phyloP scores from a whole-genome alignment of 2,888 invertebrate genomes.

The Sphecodes monilicornis region DNA sequence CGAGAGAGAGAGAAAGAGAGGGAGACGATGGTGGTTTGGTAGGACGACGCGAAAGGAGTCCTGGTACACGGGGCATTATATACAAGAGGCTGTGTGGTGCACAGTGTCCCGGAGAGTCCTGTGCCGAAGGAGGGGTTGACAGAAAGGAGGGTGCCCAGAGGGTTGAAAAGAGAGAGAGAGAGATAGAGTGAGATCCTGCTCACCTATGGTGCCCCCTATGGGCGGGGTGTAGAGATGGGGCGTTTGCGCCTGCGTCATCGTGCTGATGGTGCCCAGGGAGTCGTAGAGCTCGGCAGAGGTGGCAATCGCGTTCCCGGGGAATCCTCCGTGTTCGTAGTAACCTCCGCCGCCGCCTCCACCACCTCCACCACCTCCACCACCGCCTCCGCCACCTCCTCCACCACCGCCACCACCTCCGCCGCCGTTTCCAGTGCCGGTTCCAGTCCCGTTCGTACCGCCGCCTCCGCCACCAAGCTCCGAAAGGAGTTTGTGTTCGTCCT shows the following conservation, averaged over 20 bases:
- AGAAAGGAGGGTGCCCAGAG: slow-evolving; percentile 49
- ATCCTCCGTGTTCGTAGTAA: slow-evolving; percentile 84
- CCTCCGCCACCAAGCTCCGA: slow-evolving; percentile 89
- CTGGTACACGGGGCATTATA: slow-evolving; percentile 58
- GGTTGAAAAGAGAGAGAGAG: slow-evolving; percentile 44
- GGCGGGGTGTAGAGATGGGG: slow-evolving; percentile 92
- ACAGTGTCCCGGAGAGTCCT: slow-evolving; percentile 65
- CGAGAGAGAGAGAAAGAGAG: not conserved
- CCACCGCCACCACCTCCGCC: slow-evolving; percentile 76
- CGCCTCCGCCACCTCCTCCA: slow-evolving; percentile 85
- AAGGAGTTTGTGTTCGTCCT: slow-evolving; percentile 95
- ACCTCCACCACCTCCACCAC: slow-evolving; percentile 84
- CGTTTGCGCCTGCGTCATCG: slow-evolving; percentile 90
- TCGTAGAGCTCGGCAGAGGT: slow-evolving; percentile 88
- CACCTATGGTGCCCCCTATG: slow-evolving; percentile 89
- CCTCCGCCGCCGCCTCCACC: slow-evolving; percentile 84
- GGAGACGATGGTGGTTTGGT: slow-evolving; percentile 51
- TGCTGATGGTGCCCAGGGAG: slow-evolving; percentile 89
- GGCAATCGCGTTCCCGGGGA: slow-evolving; percentile 83
- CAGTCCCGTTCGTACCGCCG: slow-evolving; percentile 81
- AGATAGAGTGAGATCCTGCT: slow-evolving; percentile 75
- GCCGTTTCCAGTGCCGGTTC: slow-evolving; percentile 84
- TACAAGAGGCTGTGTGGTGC: slow-evolving; percentile 68
- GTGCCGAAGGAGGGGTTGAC: slow-evolving; percentile 61
- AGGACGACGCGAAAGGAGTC: slow-evolving; percentile 46